Base-by-base conservation (phyloP, 1,140 invertebrate genomes). In the Heterodera schachtii region DNA sequence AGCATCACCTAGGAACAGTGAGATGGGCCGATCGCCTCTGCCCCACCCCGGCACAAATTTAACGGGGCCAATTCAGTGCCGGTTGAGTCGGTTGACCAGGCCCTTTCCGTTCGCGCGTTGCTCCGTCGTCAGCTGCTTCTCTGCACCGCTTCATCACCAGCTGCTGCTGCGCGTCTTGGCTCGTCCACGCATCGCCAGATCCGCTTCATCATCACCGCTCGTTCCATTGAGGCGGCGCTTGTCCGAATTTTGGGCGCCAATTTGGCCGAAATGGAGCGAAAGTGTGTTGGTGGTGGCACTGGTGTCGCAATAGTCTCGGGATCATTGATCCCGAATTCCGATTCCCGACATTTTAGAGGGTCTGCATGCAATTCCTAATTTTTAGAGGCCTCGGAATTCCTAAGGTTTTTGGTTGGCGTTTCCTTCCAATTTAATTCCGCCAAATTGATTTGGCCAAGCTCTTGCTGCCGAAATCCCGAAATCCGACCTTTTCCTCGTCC, bases 261-360 rank as follows among this genome's bases (percentile, higher is more conserved):
- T 74, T 81, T 89, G 78, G 78, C 82, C 43, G 87, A 90, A 73
- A 79, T 89, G 70, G 90, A 87, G 70, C 69, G 78, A 66, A 82
- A 84, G 84, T 87, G 46, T 19, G 70, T 71, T 6, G 11, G 4
- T 8, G 49, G 0, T 52, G 7, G 60, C 21, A 75, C 41, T 3
- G 11, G 46, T 19, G 4, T 52, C 16, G n/a, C n/a, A n/a, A n/a
- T n/a, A n/a, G n/a, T n/a, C n/a, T n/a, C n/a, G n/a, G n/a, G n/a
- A n/a, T n/a, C n/a, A n/a, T n/a, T n/a, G n/a, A n/a, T n/a, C n/a
- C n/a, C n/a, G 31, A 31, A 31, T 31, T 31, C 31, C 31, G 0
- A 31, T 31, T 31, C 31, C 31, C 31, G 31, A 31, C 31, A 31
- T 31, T 31, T 31, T 31, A 31, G 31, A 31, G 31, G 31, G 31